Evolutionary conservation across 1,140 invertebrate species (phyloP).

Genomic region (Leptopilina clavipes): DNA sequence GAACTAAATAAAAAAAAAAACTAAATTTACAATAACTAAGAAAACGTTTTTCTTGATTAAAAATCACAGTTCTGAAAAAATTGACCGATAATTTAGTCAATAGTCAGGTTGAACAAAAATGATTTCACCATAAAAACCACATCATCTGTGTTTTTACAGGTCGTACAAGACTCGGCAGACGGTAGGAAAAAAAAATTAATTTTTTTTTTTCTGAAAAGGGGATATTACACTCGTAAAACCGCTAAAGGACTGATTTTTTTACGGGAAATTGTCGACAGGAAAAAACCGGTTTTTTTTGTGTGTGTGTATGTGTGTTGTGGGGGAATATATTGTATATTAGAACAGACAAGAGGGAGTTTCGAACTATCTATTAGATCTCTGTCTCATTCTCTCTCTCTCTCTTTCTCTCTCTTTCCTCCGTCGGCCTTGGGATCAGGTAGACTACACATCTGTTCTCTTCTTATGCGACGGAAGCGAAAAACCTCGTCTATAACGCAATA

Average conservation of each 20-base stretch:
- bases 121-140: constrained; percentile 14
- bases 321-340: constrained; percentile 41
- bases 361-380: constrained; percentile 48
- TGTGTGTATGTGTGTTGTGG: constrained; percentile 39
- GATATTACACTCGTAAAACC: constrained; percentile 35
- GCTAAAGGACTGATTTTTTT: constrained; percentile 39
- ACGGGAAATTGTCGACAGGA: constrained; percentile 32
- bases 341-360: constrained; percentile 41
- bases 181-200: neutral
- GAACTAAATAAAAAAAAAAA: neutral
- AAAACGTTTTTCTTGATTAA: neutral
- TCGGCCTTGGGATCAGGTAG: constrained; percentile 36
- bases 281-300: constrained; percentile 43
- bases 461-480: constrained; percentile 32
- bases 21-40: neutral
- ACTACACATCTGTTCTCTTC: constrained; percentile 23
- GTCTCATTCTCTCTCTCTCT: too few species aligned
- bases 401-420: neutral
- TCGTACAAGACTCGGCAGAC: neutral
- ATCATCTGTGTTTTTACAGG: constrained; percentile 31
- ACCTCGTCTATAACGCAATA: neutral
- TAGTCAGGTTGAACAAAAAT: neutral
- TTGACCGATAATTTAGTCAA: constrained; percentile 11
- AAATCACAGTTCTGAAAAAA: neutral
- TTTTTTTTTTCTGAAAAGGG: neutral